phyloP scores from a whole-genome alignment of 2,797 vertebrate species.

The Acipenser transmontanus region DNA sequence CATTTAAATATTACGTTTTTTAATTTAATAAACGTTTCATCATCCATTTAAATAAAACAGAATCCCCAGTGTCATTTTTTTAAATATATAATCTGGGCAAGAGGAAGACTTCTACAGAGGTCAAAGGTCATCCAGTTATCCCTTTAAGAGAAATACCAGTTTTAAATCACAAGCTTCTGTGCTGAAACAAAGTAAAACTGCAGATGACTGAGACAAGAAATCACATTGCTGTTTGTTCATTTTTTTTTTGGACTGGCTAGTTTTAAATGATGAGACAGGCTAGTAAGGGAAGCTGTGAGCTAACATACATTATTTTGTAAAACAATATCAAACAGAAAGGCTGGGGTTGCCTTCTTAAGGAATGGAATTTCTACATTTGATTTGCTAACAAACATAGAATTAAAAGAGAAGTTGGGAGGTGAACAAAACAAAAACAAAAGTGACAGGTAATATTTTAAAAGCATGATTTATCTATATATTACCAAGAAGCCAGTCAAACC shows the following conservation, averaged over 20 bases:
- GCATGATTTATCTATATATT: too few species aligned
- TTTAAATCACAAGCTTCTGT: conserved; percentile 38
- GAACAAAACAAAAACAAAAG: too few species aligned
- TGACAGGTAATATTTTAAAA: too few species aligned
- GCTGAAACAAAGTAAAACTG: conserved; percentile 41
- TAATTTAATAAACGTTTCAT: conserved; percentile 64
- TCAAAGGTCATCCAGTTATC: conserved; percentile 60
- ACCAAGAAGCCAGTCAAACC: too few species aligned
- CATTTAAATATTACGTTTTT: conserved; percentile 47
- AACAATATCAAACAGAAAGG: too few species aligned
- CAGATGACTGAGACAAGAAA: conserved; percentile 37
- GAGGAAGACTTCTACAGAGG: conserved; percentile 75
- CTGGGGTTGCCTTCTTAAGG: too few species aligned
- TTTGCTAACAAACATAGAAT: too few species aligned
- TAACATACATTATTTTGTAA: too few species aligned
- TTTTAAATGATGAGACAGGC: not conserved
- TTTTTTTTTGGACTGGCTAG: conserved; percentile 15
- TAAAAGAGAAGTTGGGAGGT: too few species aligned
- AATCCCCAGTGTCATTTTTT: conserved; percentile 40
- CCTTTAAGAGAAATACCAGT: conserved; percentile 64
- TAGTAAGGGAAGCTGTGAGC: not conserved
- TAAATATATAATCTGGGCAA: conserved; percentile 43
- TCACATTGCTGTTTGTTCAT: conserved; percentile 26
- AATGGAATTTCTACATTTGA: too few species aligned
- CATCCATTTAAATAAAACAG: conserved; percentile 50